Conservation (phyloP, 2,797 vertebrate genomes). For the Zenarchopterus dispar region DNA sequence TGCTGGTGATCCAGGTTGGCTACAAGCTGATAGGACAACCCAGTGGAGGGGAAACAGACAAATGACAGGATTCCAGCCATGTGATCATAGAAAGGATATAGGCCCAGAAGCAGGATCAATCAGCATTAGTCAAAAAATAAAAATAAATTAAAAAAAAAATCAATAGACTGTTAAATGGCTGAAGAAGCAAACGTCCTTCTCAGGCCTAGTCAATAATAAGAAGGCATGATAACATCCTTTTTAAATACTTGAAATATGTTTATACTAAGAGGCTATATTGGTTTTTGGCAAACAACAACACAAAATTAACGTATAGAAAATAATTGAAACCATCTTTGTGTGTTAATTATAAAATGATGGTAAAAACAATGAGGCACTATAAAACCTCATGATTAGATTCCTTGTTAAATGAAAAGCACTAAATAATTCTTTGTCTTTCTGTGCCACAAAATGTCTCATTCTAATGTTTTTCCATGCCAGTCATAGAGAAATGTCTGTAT, state of each 20-base stretch:
- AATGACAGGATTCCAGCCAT: constrained; percentile 71
- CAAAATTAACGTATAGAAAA: constrained; percentile 14
- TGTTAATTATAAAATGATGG: neutral
- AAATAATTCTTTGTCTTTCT: constrained; percentile 6
- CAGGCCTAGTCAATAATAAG: constrained; percentile 22
- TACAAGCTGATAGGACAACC: constrained; percentile 79
- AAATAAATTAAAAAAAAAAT: constrained; percentile 45
- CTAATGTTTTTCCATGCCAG: too few species aligned
- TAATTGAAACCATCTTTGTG: constrained; percentile 22
- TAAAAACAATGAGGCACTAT: constrained; percentile 17
- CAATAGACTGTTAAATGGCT: constrained; percentile 58
- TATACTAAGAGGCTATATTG: constrained; percentile 17
- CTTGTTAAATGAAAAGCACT: neutral
- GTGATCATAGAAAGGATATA: constrained; percentile 43
- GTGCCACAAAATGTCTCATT: constrained; percentile 2
- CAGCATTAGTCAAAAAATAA: constrained; percentile 54
- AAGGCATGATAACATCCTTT: constrained; percentile 37
- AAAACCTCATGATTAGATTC: constrained; percentile 37
- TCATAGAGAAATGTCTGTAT: constrained; percentile 21
- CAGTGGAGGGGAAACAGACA: constrained; percentile 79
- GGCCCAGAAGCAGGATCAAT: constrained; percentile 61
- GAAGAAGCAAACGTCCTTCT: constrained; percentile 51
- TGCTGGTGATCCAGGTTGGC: constrained; percentile 67
- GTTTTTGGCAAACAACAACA: neutral
- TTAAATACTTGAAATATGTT: constrained; percentile 47